Conservation (phyloP, 2,797 vertebrate species). For the Kryptolebias ocellatus region DNA sequence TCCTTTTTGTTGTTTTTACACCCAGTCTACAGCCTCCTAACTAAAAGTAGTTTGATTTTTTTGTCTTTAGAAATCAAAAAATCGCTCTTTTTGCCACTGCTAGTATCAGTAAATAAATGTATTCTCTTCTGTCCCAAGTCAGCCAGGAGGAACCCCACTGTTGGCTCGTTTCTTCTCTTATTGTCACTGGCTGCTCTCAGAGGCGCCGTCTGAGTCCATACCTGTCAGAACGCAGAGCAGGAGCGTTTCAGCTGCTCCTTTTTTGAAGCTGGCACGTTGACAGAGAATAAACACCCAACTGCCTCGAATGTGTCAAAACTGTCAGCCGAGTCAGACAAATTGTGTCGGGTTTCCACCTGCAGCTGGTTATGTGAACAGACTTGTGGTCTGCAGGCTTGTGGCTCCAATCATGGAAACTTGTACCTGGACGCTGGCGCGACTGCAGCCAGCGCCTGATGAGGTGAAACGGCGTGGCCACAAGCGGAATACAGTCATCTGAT, state of each 20-base stretch:
- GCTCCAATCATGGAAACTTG: not conserved
- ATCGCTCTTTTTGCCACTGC: too few relatives aligned
- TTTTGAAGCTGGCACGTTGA: constrained; percentile 66
- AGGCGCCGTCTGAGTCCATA: constrained; percentile 24
- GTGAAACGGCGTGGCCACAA: constrained; percentile 33
- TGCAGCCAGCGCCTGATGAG: constrained; percentile 25
- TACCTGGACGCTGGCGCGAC: constrained; percentile 37
- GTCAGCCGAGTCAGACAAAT: constrained; percentile 44
- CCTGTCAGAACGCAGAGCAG: constrained; percentile 59
- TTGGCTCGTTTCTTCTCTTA: constrained; percentile 72
- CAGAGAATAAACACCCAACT: constrained; percentile 52
- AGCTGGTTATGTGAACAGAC: constrained; percentile 40
- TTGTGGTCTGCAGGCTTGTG: constrained; percentile 20
- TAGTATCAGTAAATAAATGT: too few relatives aligned
- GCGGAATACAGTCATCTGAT: constrained; percentile 55
- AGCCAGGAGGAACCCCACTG: not conserved
- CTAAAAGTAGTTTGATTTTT: too few relatives aligned
- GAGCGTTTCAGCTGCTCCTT: constrained; percentile 51
- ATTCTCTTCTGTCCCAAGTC: too few relatives aligned
- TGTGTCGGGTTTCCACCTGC: constrained; percentile 45
- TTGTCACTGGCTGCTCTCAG: constrained; percentile 41
- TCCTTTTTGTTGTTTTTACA: too few relatives aligned
- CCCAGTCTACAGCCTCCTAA: too few relatives aligned
- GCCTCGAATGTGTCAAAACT: constrained; percentile 38
- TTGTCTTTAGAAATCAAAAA: too few relatives aligned